Conservation (phyloP, 1,140 invertebrate species). For the Riptortus pedestris region DNA sequence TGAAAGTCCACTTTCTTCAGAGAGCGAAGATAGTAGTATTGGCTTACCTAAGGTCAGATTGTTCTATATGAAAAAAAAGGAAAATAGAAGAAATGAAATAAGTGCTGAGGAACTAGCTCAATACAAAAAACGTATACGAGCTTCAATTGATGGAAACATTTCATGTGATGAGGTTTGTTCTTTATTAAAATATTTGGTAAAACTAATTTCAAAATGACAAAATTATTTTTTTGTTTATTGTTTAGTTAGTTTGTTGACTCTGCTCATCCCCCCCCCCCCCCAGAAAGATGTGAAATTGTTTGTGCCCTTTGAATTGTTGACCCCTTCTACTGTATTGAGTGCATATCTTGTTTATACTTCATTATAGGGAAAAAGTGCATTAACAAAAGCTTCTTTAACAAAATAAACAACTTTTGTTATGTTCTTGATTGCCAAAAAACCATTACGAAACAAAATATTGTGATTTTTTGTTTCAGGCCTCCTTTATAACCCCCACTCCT, state of each 20-base stretch:
- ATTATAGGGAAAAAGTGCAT: not conserved
- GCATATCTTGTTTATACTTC: too few species aligned
- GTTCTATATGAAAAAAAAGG: conserved; percentile 8
- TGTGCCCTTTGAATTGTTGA: not conserved
- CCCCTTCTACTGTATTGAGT: too few species aligned
- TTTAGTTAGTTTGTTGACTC: not conserved
- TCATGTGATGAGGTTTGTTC: conserved; percentile 5
- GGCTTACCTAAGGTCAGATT: conserved; percentile 6
- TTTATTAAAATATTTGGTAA: not conserved
- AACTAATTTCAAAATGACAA: not conserved
- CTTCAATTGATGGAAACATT: conserved; percentile 10
- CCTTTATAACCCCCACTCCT: too few species aligned
- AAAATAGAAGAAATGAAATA: conserved; percentile 11
- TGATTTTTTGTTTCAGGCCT: too few species aligned
- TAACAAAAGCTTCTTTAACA: not conserved
- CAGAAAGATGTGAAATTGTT: not conserved
- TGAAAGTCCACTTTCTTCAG: not conserved
- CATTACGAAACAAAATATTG: too few species aligned
- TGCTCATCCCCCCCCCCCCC: not conserved
- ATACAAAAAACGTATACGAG: not conserved
- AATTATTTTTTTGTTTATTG: not conserved
- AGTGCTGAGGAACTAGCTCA: not conserved
- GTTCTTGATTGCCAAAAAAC: too few species aligned
- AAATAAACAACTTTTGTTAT: too few species aligned
- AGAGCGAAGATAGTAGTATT: conserved; percentile 13